Conservation (phyloP, 2,797 vertebrate species). For the Clarias laeviceps region DNA sequence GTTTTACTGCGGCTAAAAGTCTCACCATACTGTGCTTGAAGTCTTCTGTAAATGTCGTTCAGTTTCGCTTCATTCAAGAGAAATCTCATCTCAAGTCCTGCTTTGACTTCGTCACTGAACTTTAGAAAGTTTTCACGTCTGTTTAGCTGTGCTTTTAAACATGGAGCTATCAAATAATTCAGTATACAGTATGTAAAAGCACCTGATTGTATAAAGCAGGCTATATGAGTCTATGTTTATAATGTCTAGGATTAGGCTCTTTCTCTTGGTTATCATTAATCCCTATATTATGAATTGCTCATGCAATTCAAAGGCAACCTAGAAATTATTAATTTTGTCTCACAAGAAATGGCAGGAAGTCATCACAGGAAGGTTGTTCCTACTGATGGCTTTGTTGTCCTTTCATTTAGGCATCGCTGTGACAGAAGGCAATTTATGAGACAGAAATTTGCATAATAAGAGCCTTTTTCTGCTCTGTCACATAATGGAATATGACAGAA, state of each 20-base stretch:
- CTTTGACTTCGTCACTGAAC: too few relatives aligned
- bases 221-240: not conserved
- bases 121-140: not conserved
- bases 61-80: too few relatives aligned
- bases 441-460: constrained; percentile 21
- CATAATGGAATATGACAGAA: constrained; percentile 22
- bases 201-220: not conserved
- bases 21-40: too few relatives aligned
- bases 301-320: not conserved
- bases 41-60: too few relatives aligned
- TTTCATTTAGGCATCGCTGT: not conserved
- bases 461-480: constrained; percentile 1
- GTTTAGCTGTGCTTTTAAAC: not conserved
- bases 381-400: not conserved
- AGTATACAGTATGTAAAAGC: not conserved
- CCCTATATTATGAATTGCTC: not conserved
- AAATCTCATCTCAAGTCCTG: too few relatives aligned
- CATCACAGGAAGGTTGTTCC: not conserved
- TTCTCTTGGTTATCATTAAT: not conserved
- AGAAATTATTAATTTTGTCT: not conserved
- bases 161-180: not conserved
- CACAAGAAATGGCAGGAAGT: not conserved
- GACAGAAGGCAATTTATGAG: constrained; percentile 19
- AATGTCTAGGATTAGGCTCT: not conserved
- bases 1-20: too few relatives aligned